A percentile compares a stretch with the other conserved stretches of the same genome.
These are phyloP conservation scores for Aplochiton taeniatus DNA, from an alignment of 2,797 vertebrate genomes.

Conservation along the genomic window DNA sequence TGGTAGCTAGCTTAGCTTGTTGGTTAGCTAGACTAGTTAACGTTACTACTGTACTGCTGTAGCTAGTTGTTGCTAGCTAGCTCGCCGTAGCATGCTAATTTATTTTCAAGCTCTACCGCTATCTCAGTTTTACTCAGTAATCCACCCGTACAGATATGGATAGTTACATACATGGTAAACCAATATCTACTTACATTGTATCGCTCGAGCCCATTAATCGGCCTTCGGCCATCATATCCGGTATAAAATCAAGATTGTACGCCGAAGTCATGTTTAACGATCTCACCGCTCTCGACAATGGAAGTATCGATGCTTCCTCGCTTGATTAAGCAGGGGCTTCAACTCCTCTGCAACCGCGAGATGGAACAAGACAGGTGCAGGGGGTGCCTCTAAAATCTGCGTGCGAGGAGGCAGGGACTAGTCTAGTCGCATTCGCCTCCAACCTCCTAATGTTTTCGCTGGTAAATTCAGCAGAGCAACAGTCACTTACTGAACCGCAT, in stretches of 20 bases:
- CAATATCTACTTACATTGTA: conserved; percentile 86
- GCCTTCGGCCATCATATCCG: conserved; percentile 87
- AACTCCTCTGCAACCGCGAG: conserved; percentile 81
- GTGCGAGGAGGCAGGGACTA: conserved; percentile 71
- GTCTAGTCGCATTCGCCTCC: conserved; percentile 75
- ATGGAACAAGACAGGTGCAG: conserved; percentile 88
- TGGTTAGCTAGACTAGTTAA: too few relatives aligned
- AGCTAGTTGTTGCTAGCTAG: too few relatives aligned
- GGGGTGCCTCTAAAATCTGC: conserved; percentile 38
- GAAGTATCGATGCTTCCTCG: conserved; percentile 61
- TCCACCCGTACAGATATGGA: too few relatives aligned
- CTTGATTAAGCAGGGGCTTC: conserved; percentile 64
- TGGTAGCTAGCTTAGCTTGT: too few relatives aligned
- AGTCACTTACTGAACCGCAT: conserved; percentile 14
- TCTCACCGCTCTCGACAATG: conserved; percentile 67
- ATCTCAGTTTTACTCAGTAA: too few relatives aligned
- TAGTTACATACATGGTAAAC: not conserved
- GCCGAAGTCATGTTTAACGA: conserved; percentile 88
- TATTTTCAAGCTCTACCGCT: too few relatives aligned
- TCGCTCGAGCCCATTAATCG: conserved; percentile 87
- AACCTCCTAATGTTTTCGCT: conserved; percentile 40
- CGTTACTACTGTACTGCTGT: too few relatives aligned
- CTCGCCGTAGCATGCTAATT: too few relatives aligned
- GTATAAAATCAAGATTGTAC: conserved; percentile 93
- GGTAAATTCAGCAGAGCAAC: too few relatives aligned